Conservation (phyloP, 64 coral and sea anemone genomes). For the Catalaphyllia jardinei region DNA sequence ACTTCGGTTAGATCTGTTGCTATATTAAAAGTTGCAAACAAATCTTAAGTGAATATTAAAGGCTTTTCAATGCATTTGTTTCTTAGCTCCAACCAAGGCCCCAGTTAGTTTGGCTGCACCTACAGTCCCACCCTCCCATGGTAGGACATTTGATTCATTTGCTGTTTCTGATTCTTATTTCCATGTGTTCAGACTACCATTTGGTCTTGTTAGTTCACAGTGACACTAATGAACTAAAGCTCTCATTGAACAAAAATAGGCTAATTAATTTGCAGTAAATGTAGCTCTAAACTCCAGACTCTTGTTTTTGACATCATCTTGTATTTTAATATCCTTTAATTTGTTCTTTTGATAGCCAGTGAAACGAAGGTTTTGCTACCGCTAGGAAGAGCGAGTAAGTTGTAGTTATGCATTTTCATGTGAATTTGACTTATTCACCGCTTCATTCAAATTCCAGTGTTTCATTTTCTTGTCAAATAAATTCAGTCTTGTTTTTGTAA, state of each 20-base stretch:
- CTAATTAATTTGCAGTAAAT: too few relatives aligned
- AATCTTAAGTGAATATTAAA: too few relatives aligned
- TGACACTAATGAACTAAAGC: too few relatives aligned
- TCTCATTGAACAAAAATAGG: not conserved
- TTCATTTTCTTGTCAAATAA: too few relatives aligned
- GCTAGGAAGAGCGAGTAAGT: slow-evolving; percentile 30
- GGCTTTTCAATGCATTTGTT: too few relatives aligned
- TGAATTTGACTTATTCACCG: too few relatives aligned
- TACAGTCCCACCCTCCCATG: not conserved
- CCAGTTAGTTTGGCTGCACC: slow-evolving; percentile 25
- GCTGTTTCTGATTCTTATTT: not conserved
- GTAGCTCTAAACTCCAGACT: not conserved
- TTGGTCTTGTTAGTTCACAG: not conserved
- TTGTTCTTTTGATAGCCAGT: not conserved
- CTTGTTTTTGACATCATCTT: not conserved
- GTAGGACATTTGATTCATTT: not conserved
- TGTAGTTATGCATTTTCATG: not conserved
- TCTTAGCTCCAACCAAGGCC: slow-evolving; percentile 22
- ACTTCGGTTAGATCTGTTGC: too few relatives aligned
- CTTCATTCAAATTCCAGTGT: not conserved
- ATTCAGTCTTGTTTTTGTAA: too few relatives aligned
- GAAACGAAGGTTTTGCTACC: not conserved
- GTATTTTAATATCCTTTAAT: not conserved
- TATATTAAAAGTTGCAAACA: too few relatives aligned
- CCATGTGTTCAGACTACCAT: not conserved